Percentiles rank a stretch among this genome's conserved stretches.
Conservation (phyloP, 2,797 vertebrate species). For the Hephaestus fuliginosus region DNA sequence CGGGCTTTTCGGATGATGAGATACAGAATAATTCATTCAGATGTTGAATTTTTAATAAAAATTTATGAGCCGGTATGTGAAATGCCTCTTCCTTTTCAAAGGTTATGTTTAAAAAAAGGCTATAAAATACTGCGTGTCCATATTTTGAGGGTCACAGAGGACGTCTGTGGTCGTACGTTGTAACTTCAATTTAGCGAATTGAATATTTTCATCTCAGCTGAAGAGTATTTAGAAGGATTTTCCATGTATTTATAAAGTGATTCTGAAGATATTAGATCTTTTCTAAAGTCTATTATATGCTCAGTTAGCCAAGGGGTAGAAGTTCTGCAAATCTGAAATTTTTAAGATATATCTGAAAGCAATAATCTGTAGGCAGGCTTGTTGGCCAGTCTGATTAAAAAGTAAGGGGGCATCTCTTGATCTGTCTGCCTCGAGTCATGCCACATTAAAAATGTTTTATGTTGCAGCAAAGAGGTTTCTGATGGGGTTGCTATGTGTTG, state of each 20-base stretch:
- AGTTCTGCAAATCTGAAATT: not conserved
- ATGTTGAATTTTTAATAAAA: conserved; percentile 56
- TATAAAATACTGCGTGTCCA: conserved; percentile 8
- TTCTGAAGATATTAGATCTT: not conserved
- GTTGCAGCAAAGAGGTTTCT: conserved; percentile 17
- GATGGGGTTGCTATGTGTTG: conserved; percentile 27
- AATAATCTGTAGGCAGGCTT: not conserved
- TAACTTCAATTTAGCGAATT: not conserved
- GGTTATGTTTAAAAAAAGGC: conserved; percentile 22
- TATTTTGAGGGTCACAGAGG: conserved; percentile 6
- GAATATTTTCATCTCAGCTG: not conserved
- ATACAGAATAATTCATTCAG: conserved; percentile 63
- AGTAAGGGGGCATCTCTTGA: not conserved
- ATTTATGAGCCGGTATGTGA: conserved; percentile 34
- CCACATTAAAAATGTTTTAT: conserved; percentile 37
- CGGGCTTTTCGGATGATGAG: conserved; percentile 39
- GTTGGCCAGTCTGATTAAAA: not conserved
- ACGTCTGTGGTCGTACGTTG: not conserved
- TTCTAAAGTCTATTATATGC: not conserved
- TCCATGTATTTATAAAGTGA: not conserved
- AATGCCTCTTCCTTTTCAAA: conserved; percentile 29
- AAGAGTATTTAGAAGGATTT: not conserved
- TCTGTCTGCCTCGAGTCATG: conserved; percentile 8
- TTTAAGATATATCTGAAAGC: not conserved
- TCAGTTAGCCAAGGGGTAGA: not conserved